A percentile compares a stretch with the other conserved stretches of the same genome.
Evolutionary conservation across 1,140 invertebrate genomes (phyloP).

Genomic region (Akabosia matsudoensis): DNA sequence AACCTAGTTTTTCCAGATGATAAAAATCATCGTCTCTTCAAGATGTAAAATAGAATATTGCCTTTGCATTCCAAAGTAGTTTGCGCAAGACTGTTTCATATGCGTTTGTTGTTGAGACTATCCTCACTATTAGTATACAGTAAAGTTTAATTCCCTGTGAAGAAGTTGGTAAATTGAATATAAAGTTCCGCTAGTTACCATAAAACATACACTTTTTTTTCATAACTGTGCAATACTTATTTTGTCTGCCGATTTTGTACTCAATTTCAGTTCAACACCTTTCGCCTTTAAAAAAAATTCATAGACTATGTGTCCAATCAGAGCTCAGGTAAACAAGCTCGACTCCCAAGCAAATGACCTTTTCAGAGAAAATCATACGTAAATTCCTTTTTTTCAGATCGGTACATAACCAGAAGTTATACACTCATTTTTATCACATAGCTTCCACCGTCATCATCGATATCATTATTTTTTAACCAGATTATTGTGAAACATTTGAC

Average conservation of each 20-base stretch:
- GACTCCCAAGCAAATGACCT: not conserved
- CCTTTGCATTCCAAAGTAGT: too few species aligned
- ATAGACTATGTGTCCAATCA: not conserved
- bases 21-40: too few species aligned
- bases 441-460: not conserved
- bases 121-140: too few species aligned
- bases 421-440: not conserved
- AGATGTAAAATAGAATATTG: too few species aligned
- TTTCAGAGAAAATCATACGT: not conserved
- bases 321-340: not conserved
- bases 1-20: not conserved
- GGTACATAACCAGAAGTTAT: not conserved
- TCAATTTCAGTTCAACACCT: not conserved
- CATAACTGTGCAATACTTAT: too few species aligned
- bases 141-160: too few species aligned
- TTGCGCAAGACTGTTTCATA: too few species aligned
- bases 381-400: not conserved
- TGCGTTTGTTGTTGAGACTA: too few species aligned
- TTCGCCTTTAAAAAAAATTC: not conserved
- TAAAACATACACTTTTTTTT: too few species aligned
- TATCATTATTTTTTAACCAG: slow-evolving; percentile 17
- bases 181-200: too few species aligned
- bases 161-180: too few species aligned
- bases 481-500: slow-evolving; percentile 14
- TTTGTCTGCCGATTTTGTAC: too few species aligned